Conservation (phyloP, 2,113 vertebrate species). For the Tylochromis polylepis region DNA sequence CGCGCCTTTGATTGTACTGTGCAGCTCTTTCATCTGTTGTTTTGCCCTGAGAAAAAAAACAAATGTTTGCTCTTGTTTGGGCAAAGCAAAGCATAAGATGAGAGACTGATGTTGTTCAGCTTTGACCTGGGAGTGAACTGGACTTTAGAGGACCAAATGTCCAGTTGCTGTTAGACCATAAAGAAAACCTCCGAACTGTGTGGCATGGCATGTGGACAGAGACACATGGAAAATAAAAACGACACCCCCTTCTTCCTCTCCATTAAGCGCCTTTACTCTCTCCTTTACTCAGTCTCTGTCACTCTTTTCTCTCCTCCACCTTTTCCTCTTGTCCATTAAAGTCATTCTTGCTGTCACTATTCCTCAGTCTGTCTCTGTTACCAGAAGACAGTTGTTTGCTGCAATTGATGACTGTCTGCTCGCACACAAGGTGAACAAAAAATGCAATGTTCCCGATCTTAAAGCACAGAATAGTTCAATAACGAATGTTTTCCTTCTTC, state of each 20-base stretch:
- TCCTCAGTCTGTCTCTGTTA: neutral
- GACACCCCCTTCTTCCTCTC: neutral
- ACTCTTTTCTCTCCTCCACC: neutral
- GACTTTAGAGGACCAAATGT: neutral
- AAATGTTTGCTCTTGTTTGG: neutral
- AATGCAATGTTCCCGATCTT: neutral
- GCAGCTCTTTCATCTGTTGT: slow-evolving; percentile 11
- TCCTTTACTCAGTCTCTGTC: neutral
- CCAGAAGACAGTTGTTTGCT: neutral
- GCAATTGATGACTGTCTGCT: neutral
- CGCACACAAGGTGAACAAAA: neutral
- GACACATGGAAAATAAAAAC: neutral
- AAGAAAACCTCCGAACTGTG: neutral
- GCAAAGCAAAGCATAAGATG: neutral
- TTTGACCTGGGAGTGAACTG: slow-evolving; percentile 14
- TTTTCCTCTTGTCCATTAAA: slow-evolving; percentile 8
- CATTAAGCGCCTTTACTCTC: neutral
- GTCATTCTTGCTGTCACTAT: slow-evolving; percentile 10
- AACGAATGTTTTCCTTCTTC: neutral
- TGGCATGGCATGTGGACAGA: neutral
- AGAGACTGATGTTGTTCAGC: neutral
- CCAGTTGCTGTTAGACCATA: neutral
- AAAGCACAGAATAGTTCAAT: neutral
- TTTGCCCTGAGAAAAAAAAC: neutral
- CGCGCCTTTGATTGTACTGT: neutral